These are phyloP conservation scores for Lasioglossum pauxillum DNA, from an alignment of 2,888 invertebrate genomes.

Conservation along the genomic window DNA sequence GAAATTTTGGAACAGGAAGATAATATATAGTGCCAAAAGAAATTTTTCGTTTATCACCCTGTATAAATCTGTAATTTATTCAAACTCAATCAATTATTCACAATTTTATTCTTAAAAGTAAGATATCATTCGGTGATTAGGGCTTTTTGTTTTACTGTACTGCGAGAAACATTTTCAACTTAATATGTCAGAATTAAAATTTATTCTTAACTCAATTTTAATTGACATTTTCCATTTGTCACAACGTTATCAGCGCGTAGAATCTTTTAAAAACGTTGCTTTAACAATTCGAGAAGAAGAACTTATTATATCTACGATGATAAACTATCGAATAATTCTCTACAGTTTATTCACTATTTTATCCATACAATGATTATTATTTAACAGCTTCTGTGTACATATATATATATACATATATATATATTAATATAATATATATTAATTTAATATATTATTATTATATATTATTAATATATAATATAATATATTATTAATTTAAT, in stretches of 20 bases:
- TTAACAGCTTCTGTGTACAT: neutral
- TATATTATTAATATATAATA: too few relatives aligned
- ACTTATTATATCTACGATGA: neutral
- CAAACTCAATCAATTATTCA: neutral
- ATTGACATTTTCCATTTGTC: neutral
- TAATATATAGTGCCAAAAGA: neutral
- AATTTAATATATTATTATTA: too few relatives aligned
- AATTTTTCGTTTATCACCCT: neutral
- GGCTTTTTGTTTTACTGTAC: neutral
- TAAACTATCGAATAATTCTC: constrained; percentile 17
- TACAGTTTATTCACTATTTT: constrained; percentile 36
- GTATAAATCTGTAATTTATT: neutral
- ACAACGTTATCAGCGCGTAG: neutral
- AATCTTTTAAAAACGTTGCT: neutral
- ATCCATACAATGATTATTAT: constrained; percentile 25
- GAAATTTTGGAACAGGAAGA: neutral
- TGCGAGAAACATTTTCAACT: neutral
- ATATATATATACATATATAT: too few relatives aligned
- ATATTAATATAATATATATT: too few relatives aligned
- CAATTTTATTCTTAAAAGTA: neutral
- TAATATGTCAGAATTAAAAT: neutral
- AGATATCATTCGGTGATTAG: neutral
- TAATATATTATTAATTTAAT: too few relatives aligned
- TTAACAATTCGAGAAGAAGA: neutral
- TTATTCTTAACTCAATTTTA: constrained; percentile 9